phyloP scores from a whole-genome alignment of 2,797 vertebrate species.

The Rhabdophis nuchalis region DNA sequence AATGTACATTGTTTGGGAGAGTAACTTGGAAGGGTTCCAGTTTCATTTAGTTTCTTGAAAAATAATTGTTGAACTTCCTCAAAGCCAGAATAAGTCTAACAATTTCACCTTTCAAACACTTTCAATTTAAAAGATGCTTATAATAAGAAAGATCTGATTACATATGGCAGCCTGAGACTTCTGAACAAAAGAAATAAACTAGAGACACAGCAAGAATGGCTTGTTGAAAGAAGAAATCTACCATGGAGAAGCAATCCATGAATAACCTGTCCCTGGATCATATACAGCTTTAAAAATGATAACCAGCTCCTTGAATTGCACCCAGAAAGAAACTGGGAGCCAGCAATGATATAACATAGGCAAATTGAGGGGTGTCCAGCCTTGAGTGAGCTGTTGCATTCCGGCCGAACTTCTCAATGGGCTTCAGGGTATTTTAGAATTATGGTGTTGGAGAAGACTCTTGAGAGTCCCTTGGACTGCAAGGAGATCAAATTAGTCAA shows the following conservation, averaged over 20 bases:
- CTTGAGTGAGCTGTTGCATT: neutral
- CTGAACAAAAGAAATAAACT: neutral
- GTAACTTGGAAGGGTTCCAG: neutral
- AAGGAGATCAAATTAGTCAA: neutral
- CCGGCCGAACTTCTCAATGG: neutral
- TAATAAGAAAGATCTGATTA: neutral
- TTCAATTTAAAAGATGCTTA: neutral
- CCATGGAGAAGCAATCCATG: neutral
- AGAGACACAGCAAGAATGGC: neutral
- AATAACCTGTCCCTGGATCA: neutral
- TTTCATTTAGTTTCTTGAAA: neutral
- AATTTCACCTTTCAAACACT: neutral
- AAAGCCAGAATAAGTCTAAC: neutral
- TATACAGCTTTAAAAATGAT: neutral
- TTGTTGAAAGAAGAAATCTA: neutral
- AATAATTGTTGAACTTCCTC: neutral
- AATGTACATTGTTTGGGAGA: neutral
- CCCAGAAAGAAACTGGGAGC: neutral
- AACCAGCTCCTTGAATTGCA: neutral
- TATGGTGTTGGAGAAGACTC: neutral
- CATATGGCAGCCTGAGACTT: neutral
- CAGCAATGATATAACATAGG: neutral
- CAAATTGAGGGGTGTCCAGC: neutral
- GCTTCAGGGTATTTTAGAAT: neutral
- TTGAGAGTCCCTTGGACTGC: neutral